Conservation (phyloP, 2,797 vertebrate genomes). For the Tapirus indicus region DNA sequence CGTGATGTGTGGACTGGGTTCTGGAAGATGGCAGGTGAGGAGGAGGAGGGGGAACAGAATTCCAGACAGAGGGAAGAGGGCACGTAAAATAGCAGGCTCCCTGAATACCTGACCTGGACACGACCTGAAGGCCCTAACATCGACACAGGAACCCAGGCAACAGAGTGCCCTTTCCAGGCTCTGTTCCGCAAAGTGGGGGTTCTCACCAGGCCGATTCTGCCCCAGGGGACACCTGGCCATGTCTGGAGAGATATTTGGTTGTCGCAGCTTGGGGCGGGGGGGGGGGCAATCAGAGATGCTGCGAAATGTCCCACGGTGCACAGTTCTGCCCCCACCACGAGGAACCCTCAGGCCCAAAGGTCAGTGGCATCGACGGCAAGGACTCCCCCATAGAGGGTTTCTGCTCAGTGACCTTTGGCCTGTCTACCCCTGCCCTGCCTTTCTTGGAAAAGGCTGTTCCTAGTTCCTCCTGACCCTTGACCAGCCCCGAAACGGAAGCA, state of each 20-base stretch:
- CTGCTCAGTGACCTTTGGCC: background rate
- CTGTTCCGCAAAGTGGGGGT: background rate
- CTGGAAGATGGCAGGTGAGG: background rate
- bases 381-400: background rate
- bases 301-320: background rate
- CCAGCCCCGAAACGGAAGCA: background rate
- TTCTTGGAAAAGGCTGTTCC: background rate
- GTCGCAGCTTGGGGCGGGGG: background rate
- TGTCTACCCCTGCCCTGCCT: background rate
- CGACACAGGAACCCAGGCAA: background rate
- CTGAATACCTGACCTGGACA: background rate
- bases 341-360: background rate
- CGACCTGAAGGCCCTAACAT: background rate
- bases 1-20: background rate
- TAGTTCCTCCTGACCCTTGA: background rate
- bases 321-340: background rate
- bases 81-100: background rate
- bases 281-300: background rate
- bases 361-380: background rate
- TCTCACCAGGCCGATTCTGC: background rate
- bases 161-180: background rate
- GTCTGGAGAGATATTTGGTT: background rate
- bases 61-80: background rate
- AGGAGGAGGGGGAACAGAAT: background rate
- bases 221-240: background rate